These are phyloP conservation scores for Boulengeromyrus knoepffleri DNA, from an alignment of 2,113 vertebrate species.

Conservation along the genomic window DNA sequence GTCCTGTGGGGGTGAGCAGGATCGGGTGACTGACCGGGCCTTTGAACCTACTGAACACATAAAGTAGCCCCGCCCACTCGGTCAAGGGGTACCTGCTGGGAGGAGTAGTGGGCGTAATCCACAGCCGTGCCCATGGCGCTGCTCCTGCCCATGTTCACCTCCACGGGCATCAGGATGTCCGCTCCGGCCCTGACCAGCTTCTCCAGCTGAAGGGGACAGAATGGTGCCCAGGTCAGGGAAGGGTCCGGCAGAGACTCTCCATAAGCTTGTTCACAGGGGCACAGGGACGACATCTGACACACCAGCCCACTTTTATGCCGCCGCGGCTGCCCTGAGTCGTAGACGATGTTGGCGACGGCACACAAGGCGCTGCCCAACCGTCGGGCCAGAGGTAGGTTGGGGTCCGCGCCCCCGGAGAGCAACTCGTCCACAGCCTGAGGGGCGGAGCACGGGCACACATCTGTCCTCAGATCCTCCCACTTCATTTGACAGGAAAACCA, in stretches of 20 bases:
- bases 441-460: neutral
- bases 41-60: neutral
- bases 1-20: conserved; percentile 47
- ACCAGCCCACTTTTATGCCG: conserved; percentile 63
- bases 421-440: conserved; percentile 69
- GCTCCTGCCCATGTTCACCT: conserved; percentile 41
- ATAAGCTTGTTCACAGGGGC: neutral
- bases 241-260: neutral
- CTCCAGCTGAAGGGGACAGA: conserved; percentile 53
- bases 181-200: conserved; percentile 60
- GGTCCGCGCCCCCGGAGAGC: conserved; percentile 64
- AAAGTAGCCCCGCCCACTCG: neutral
- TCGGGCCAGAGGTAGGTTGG: conserved; percentile 60
- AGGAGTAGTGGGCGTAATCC: conserved; percentile 66
- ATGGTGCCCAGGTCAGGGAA: neutral
- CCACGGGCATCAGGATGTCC: conserved; percentile 64
- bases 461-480: neutral
- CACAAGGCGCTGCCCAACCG: conserved; percentile 69
- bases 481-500: neutral
- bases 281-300: neutral
- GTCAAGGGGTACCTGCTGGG: conserved; percentile 60
- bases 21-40: neutral
- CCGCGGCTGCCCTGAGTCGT: conserved; percentile 39
- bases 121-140: conserved; percentile 62
- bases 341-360: conserved; percentile 57